These are phyloP conservation scores for Ceyx erithaca DNA, from an alignment of 2,797 vertebrate species.

Conservation along the genomic window DNA sequence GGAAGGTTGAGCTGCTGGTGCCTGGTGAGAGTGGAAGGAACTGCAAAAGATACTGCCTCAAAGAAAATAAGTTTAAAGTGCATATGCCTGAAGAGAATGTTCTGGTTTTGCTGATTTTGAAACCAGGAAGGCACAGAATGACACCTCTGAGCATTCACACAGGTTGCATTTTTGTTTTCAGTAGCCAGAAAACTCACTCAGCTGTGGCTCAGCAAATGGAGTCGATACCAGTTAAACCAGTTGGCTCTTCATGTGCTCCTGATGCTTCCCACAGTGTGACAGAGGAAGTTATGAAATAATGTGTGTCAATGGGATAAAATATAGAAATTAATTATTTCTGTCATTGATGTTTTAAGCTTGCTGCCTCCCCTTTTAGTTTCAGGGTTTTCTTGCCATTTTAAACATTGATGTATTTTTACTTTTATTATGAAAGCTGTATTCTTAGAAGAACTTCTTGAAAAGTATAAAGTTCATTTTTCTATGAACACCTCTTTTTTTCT, in stretches of 20 bases:
- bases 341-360: not conserved
- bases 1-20: not conserved
- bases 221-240: not conserved
- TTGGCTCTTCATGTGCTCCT: not conserved
- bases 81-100: not conserved
- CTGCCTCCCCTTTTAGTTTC: not conserved
- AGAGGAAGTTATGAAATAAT: not conserved
- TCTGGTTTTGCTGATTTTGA: not conserved
- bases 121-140: not conserved
- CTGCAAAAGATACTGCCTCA: accelerated
- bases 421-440: not conserved
- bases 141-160: not conserved
- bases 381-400: not conserved
- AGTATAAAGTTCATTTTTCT: not conserved
- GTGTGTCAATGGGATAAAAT: not conserved
- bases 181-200: not conserved
- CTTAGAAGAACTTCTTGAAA: not conserved
- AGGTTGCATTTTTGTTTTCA: not conserved
- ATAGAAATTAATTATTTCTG: not conserved
- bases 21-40: not conserved
- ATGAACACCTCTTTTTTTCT: not conserved
- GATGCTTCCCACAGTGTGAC: not conserved
- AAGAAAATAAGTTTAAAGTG: not conserved
- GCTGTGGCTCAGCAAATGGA: not conserved
- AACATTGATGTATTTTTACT: not conserved